Percentiles rank a stretch among this genome's conserved stretches.
Evolutionary conservation across 2,113 vertebrate genomes (phyloP).

Genomic region (Tupaia tana): DNA sequence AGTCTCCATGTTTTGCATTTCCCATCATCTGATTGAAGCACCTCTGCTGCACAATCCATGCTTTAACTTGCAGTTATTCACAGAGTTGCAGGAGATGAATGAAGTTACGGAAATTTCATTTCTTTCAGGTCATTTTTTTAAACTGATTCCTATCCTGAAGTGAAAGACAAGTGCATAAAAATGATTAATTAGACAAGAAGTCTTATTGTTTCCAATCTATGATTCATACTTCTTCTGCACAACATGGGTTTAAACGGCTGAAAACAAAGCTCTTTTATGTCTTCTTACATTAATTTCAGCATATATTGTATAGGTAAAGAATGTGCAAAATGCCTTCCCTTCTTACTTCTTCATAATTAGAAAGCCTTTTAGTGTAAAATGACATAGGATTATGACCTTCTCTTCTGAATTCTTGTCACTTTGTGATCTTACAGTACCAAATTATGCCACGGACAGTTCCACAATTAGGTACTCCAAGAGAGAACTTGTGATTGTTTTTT

Average conservation of each 20-base stretch:
- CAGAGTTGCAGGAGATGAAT: slow-evolving; percentile 57
- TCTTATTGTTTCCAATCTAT: slow-evolving; percentile 69
- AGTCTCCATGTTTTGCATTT: slow-evolving; percentile 68
- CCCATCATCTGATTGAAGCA: slow-evolving; percentile 68
- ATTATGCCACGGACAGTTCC: background rate
- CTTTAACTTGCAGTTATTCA: slow-evolving; percentile 80
- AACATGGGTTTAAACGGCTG: slow-evolving; percentile 75
- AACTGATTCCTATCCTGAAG: slow-evolving; percentile 73
- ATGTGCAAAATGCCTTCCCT: background rate
- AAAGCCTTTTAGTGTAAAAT: background rate
- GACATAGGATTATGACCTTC: background rate
- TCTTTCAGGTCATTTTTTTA: slow-evolving; percentile 75
- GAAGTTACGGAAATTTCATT: slow-evolving; percentile 64
- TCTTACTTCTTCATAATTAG: background rate
- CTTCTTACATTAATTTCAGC: slow-evolving; percentile 80
- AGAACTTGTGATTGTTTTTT: background rate
- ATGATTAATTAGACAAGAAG: slow-evolving; percentile 85
- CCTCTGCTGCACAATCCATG: background rate
- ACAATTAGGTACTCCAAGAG: background rate
- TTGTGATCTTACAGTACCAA: background rate
- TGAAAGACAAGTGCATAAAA: slow-evolving; percentile 77
- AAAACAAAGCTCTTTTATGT: slow-evolving; percentile 69
- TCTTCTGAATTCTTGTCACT: background rate
- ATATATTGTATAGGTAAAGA: slow-evolving; percentile 25
- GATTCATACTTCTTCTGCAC: slow-evolving; percentile 79